Conservation (phyloP, 2,797 vertebrate species). For the Phoebastria nigripes region DNA sequence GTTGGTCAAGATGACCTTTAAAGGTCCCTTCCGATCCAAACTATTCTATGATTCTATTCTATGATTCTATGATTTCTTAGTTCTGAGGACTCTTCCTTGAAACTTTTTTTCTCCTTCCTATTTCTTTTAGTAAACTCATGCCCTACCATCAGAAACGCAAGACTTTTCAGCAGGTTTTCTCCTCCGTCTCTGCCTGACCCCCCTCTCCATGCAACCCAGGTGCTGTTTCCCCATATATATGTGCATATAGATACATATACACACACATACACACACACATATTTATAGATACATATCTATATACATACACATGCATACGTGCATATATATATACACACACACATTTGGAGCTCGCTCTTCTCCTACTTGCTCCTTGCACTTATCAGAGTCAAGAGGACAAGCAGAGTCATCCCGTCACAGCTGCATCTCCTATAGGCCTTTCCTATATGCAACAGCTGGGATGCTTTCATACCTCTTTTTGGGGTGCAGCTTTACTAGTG, state of each 20-base stretch:
- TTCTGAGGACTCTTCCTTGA: background rate
- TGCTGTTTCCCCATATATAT: background rate
- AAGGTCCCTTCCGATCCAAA: too few relatives aligned
- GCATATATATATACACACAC: too few relatives aligned
- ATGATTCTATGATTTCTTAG: background rate
- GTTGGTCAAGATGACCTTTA: too few relatives aligned
- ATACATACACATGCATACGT: fast-evolving
- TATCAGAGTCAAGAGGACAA: background rate
- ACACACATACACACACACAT: fast-evolving
- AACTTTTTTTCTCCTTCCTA: background rate
- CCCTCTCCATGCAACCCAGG: background rate
- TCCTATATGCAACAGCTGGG: background rate
- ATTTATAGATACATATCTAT: background rate
- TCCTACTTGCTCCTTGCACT: background rate
- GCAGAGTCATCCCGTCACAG: background rate
- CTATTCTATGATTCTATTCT: too few relatives aligned
- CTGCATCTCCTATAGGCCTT: background rate
- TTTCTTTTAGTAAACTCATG: background rate
- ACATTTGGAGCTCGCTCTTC: background rate
- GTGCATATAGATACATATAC: background rate
- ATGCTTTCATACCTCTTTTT: background rate
- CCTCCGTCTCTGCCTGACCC: background rate
- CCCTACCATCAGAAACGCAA: background rate
- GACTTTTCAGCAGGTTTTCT: background rate
- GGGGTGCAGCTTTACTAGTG: background rate